Conservation (phyloP, 2,113 vertebrate genomes). For the Onychostruthus taczanowskii region DNA sequence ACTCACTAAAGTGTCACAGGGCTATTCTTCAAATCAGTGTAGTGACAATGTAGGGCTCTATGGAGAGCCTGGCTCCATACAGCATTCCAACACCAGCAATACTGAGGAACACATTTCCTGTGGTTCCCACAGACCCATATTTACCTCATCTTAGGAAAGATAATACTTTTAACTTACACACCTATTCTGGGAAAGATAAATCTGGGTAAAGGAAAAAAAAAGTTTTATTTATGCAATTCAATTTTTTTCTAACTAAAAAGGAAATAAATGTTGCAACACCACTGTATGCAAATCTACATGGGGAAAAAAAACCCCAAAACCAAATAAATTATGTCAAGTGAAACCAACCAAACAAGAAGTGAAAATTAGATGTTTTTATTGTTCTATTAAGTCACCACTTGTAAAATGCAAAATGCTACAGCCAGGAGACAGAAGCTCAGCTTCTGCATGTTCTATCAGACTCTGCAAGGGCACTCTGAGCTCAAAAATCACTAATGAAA, state of each 20-base stretch:
- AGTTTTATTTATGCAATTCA: background rate
- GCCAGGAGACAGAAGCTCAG: background rate
- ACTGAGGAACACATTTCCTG: background rate
- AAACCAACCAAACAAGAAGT: conserved; percentile 50
- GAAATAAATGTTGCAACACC: background rate
- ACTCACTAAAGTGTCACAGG: background rate
- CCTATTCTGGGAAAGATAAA: background rate
- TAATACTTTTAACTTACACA: background rate
- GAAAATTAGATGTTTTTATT: conserved; percentile 19
- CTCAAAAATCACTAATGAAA: background rate
- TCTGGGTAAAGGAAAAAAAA: background rate
- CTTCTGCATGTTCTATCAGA: background rate
- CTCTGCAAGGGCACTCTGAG: background rate
- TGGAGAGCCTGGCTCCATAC: background rate
- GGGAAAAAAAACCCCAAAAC: background rate
- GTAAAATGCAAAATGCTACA: conserved; percentile 34
- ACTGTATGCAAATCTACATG: background rate
- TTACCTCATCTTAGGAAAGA: background rate
- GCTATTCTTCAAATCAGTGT: background rate
- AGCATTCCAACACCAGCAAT: background rate
- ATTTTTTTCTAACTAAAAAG: background rate
- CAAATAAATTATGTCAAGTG: conserved; percentile 1
- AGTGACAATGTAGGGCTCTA: background rate
- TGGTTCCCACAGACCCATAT: background rate
- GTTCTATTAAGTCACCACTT: conserved; percentile 29